Evolutionary conservation across 1,140 invertebrate genomes (phyloP), one percentile per base, ranked within the genome.

Genomic region (Drosophila chauvacae): DNA sequence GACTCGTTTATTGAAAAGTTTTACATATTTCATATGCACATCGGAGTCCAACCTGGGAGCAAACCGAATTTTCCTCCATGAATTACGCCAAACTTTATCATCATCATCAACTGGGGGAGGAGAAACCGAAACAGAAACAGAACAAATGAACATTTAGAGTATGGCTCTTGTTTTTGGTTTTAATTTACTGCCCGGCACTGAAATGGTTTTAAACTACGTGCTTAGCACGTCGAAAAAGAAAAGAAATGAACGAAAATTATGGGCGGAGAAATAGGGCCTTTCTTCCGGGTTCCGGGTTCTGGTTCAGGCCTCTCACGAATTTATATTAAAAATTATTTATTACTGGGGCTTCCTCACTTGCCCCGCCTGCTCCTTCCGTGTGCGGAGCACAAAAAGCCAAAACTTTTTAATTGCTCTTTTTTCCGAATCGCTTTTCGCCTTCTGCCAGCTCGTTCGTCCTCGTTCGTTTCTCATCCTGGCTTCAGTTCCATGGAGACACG

Each of bases 301-400:
- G 53, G 59, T 57, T 59, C 78, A 45, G 70, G 70, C 70, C 70
- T 72, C 72, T 81, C 75, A 85, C 82, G 82, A 86, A 86, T 86
- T 85, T 85, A 86, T 85, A 85, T 85, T 85, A 85, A 85, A 85
- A 85, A 85, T 85, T 85, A 85, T 85, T 86, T 85, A 85, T 85
- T 85, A 85, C 82, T 55, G 65, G 41, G 45, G 69, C 69, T 59
- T 72, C 47, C 69, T 59, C 65, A 41, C 28, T 50, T 66, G 41
- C 51, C 44, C 56, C 45, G 16, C 23, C 35, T 11, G 44, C 37
- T 41, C 35, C 28, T 18, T 68, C 16, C 50, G 71, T 58, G 53
- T 78, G 59, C 39, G 14, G 9, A 61, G 77, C 62, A 56, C 53
- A 64, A 81, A 80, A 81, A 81, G 79, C 61, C 58, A 72, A 81